phyloP scores from a whole-genome alignment of 2,113 vertebrate genomes.

The Thalassarche chlororhynchos region DNA sequence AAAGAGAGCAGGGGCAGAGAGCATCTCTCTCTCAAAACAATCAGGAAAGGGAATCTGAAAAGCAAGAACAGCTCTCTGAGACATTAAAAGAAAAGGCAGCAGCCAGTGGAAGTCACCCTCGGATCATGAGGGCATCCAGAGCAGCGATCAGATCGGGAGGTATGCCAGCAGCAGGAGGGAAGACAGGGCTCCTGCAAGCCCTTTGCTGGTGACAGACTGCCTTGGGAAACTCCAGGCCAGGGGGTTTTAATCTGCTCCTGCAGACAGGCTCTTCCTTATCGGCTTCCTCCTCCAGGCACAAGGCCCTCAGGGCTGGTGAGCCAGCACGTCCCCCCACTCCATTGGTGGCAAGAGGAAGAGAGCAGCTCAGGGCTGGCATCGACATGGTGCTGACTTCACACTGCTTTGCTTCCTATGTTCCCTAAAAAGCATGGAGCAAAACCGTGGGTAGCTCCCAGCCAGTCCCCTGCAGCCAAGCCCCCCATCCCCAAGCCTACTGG shows the following conservation, averaged over 20 bases:
- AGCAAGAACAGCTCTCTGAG: neutral
- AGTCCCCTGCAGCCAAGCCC: neutral
- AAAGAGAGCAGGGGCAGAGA: neutral
- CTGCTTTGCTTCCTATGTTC: neutral
- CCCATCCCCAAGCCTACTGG: neutral
- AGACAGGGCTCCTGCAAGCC: neutral
- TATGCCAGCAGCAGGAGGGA: neutral
- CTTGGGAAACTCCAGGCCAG: neutral
- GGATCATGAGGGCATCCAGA: neutral
- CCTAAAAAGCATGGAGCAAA: neutral
- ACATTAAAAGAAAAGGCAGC: neutral
- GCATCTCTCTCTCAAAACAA: slow-evolving; percentile 6
- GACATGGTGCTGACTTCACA: neutral
- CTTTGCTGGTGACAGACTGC: neutral
- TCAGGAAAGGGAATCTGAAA: neutral
- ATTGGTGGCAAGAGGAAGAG: neutral
- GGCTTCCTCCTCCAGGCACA: neutral
- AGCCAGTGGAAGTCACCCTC: neutral
- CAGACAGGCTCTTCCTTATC: neutral
- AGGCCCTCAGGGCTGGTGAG: neutral
- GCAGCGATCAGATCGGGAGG: neutral
- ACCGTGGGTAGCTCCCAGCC: neutral
- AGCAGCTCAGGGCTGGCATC: neutral
- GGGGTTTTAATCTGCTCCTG: neutral
- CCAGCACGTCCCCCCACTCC: neutral